These are phyloP conservation scores for Parelbella ahira DNA, from an alignment of 2,888 invertebrate species.

Conservation along the genomic window DNA sequence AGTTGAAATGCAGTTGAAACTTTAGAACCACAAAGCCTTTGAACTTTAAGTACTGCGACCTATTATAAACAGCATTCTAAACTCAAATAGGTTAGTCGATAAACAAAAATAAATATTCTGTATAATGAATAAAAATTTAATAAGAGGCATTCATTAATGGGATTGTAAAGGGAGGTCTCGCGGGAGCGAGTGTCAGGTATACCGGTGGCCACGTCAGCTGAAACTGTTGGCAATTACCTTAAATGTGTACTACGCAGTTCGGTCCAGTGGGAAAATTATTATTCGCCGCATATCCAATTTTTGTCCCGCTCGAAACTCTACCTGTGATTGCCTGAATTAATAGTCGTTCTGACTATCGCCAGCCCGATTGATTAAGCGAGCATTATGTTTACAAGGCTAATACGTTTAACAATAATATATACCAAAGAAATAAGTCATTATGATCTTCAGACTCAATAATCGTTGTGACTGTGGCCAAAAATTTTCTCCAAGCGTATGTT, in stretches of 20 bases:
- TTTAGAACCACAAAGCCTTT: slow-evolving; percentile 15
- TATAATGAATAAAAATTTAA: slow-evolving; percentile 51
- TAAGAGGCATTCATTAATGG: slow-evolving; percentile 74
- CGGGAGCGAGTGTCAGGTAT: slow-evolving; percentile 71
- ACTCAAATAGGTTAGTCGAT: slow-evolving; percentile 39
- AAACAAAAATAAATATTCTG: slow-evolving; percentile 1
- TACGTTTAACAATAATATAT: too few species aligned
- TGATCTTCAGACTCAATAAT: too few species aligned
- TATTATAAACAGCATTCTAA: not conserved
- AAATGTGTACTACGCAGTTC: slow-evolving; percentile 76
- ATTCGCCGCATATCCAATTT: slow-evolving; percentile 75
- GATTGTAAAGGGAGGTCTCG: slow-evolving; percentile 70
- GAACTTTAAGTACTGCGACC: not conserved
- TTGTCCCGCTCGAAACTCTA: slow-evolving; percentile 63
- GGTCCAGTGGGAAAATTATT: slow-evolving; percentile 72
- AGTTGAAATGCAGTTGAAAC: slow-evolving; percentile 1
- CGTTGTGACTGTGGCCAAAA: too few species aligned
- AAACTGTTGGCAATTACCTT: slow-evolving; percentile 78
- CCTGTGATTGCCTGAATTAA: slow-evolving; percentile 60
- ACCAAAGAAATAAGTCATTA: too few species aligned
- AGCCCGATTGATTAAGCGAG: slow-evolving; percentile 34
- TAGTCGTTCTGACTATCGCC: slow-evolving; percentile 38
- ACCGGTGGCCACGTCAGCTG: slow-evolving; percentile 70
- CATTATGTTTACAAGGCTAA: slow-evolving; percentile 15
- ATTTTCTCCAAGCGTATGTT: too few species aligned